These are phyloP conservation scores for Drosophila fulvimacula DNA, from an alignment of 2,888 invertebrate species.

Conservation along the genomic window DNA sequence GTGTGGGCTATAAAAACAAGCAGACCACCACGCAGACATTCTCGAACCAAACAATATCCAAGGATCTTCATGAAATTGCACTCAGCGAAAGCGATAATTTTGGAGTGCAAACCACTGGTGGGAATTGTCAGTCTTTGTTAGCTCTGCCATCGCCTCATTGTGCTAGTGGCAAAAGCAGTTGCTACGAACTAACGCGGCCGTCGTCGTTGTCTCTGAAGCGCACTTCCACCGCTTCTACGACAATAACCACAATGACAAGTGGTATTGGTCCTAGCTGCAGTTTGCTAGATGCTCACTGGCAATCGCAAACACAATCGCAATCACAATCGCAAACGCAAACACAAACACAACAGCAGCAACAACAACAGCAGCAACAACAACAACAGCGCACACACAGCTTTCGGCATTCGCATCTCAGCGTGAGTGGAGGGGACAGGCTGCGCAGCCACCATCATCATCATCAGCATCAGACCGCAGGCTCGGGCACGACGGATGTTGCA, in stretches of 20 bases:
- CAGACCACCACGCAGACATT: slow-evolving; percentile 75
- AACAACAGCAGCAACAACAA: slow-evolving; percentile 2
- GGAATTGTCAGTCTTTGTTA: slow-evolving; percentile 77
- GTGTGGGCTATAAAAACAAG: slow-evolving; percentile 74
- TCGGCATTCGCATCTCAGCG: slow-evolving; percentile 68
- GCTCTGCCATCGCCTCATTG: slow-evolving; percentile 59
- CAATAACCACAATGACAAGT: slow-evolving; percentile 79
- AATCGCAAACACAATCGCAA: slow-evolving; percentile 40
- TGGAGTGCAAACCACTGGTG: slow-evolving; percentile 33
- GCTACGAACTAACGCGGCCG: slow-evolving; percentile 82
- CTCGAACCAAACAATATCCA: slow-evolving; percentile 82
- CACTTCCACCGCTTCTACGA: slow-evolving; percentile 78
- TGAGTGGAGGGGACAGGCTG: slow-evolving; percentile 44
- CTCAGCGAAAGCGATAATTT: slow-evolving; percentile 74
- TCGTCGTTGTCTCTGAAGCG: slow-evolving; percentile 79
- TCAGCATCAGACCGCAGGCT: slow-evolving; percentile 58
- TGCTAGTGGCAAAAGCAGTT: slow-evolving; percentile 66
- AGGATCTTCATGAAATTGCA: slow-evolving; percentile 81
- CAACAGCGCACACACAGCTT: slow-evolving; percentile 59
- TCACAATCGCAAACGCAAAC: slow-evolving; percentile 24
- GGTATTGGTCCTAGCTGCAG: slow-evolving; percentile 69
- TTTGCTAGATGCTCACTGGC: slow-evolving; percentile 75
- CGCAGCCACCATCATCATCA: slow-evolving; percentile 57
- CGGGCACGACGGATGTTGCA: slow-evolving; percentile 20
- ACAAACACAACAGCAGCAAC: slow-evolving; percentile 38